Percentiles rank a stretch among this genome's conserved stretches.
phyloP scores from a whole-genome alignment of 2,888 invertebrate genomes.

The Penaeus monodon region DNA sequence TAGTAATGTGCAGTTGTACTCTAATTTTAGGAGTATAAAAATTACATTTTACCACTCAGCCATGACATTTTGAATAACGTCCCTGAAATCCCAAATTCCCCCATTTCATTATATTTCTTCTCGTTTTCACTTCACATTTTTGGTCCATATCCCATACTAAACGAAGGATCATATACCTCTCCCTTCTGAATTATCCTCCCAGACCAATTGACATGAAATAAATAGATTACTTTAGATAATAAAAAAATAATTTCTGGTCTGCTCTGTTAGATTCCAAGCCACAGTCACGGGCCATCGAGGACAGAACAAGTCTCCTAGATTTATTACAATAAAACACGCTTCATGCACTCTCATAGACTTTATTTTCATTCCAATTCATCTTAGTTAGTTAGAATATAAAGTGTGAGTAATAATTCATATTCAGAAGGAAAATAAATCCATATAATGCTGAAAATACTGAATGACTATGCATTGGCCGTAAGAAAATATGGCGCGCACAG shows the following conservation, averaged over 20 bases:
- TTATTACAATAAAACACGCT: constrained; percentile 4
- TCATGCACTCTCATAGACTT: not conserved
- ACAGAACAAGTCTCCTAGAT: not conserved
- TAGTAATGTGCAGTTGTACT: no score
- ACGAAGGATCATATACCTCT: not conserved
- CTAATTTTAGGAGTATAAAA: not conserved
- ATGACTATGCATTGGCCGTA: constrained; percentile 24
- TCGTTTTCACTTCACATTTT: not conserved
- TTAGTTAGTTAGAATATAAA: not conserved
- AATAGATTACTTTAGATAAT: not conserved
- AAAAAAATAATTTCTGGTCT: not conserved
- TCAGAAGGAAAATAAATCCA: not conserved
- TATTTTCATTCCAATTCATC: not conserved
- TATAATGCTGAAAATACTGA: constrained; percentile 25
- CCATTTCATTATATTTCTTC: not conserved
- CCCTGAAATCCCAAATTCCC: not conserved
- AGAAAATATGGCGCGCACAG: constrained; percentile 35
- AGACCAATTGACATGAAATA: no score
- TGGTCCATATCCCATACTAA: not conserved
- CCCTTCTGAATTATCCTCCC: no score
- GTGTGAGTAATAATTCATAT: not conserved
- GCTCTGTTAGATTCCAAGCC: constrained; percentile 4
- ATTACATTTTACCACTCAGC: not conserved
- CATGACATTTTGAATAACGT: not conserved
- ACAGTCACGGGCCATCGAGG: not conserved